Conservation (phyloP, 2,797 vertebrate genomes). For the Manis javanica region DNA sequence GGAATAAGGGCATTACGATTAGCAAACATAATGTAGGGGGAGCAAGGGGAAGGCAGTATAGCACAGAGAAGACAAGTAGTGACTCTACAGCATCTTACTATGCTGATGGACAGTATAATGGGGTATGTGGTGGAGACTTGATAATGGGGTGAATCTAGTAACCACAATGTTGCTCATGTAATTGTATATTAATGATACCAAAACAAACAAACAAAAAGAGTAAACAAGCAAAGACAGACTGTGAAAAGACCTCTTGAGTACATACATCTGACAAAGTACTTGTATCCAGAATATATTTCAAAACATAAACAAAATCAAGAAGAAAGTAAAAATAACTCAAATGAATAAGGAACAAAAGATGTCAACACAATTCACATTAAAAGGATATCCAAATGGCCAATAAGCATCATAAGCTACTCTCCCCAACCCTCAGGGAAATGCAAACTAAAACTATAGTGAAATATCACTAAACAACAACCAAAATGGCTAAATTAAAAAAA, state of each 20-base stretch:
- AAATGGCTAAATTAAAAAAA: not conserved
- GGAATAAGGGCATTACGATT: too few relatives aligned
- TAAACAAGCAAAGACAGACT: not conserved
- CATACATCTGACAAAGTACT: not conserved
- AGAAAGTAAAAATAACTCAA: not conserved
- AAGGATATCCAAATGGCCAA: not conserved
- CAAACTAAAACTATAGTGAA: not conserved
- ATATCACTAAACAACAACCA: not conserved
- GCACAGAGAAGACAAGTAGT: too few relatives aligned
- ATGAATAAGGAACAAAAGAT: not conserved
- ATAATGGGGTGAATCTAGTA: too few relatives aligned
- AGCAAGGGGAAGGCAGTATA: too few relatives aligned
- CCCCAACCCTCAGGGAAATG: too few relatives aligned
- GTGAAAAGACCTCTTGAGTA: not conserved
- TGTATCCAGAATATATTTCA: not conserved
- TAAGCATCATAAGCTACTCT: not conserved
- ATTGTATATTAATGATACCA: too few relatives aligned
- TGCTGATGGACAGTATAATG: too few relatives aligned
- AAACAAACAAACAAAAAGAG: not conserved
- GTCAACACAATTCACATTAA: not conserved
- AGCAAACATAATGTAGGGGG: too few relatives aligned
- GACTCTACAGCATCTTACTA: too few relatives aligned
- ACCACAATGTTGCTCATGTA: too few relatives aligned
- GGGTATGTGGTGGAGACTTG: too few relatives aligned
- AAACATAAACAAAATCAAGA: not conserved